A percentile compares a stretch with the other conserved stretches of the same genome.
These are phyloP conservation scores for Neotoma lepida DNA, from an alignment of 2,113 vertebrate species.

Conservation along the genomic window DNA sequence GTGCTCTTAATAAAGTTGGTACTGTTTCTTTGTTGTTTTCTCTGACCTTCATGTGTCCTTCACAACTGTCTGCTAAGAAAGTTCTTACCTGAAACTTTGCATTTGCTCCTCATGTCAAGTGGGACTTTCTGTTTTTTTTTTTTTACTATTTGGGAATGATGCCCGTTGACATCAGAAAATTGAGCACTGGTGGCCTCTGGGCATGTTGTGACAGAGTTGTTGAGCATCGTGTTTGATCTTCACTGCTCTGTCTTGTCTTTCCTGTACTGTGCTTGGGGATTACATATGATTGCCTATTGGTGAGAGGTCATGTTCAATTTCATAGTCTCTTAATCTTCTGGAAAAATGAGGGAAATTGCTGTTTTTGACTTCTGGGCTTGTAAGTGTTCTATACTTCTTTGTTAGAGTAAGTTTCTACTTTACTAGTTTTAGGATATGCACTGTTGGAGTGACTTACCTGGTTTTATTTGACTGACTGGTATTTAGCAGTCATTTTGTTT, in stretches of 20 bases:
- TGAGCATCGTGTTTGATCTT: not conserved
- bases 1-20: not conserved
- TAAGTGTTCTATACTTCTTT: conserved; percentile 42
- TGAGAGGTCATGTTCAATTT: conserved; percentile 32
- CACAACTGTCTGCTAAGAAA: not conserved
- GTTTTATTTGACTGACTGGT: conserved; percentile 42
- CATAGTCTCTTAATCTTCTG: not conserved
- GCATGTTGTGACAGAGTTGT: not conserved
- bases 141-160: not conserved
- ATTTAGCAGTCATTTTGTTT: conserved; percentile 5
- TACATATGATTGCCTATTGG: not conserved
- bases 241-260: conserved; percentile 30
- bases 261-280: not conserved
- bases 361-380: conserved; percentile 20
- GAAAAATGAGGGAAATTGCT: not conserved
- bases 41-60: not conserved
- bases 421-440: not conserved
- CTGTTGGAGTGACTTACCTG: not conserved
- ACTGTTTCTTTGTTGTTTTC: not conserved
- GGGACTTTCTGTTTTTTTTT: not conserved
- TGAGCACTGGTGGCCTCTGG: not conserved
- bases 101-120: conserved; percentile 11
- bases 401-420: conserved; percentile 27
- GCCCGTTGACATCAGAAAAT: not conserved
- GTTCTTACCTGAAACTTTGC: not conserved